Conservation (phyloP, 1,140 invertebrate species). For the Zaprionus capensis region DNA sequence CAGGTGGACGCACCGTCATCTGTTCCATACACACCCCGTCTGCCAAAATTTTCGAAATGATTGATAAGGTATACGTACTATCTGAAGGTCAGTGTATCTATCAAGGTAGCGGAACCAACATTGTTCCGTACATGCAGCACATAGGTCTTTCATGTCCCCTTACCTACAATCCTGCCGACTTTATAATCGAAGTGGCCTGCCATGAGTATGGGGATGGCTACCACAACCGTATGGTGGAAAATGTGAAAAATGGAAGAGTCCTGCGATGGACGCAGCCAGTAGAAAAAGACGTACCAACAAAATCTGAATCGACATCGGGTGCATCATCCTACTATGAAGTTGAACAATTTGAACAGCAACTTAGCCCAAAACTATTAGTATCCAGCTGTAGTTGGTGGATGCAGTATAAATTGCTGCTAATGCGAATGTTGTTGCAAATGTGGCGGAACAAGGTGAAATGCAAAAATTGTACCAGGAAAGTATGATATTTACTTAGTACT, state of each 20-base stretch:
- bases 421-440: constrained; percentile 89
- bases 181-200: constrained; percentile 91
- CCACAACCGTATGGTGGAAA: constrained; percentile 87
- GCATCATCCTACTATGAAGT: constrained; percentile 76
- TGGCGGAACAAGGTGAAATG: constrained; percentile 88
- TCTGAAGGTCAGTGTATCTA: constrained; percentile 90
- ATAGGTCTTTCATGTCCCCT: constrained; percentile 89
- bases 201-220: constrained; percentile 89
- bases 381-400: constrained; percentile 86
- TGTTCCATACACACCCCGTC: constrained; percentile 97
- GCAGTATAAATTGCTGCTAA: constrained; percentile 88
- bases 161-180: constrained; percentile 93
- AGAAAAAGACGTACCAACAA: constrained; percentile 55
- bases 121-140: constrained; percentile 89
- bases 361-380: constrained; percentile 85
- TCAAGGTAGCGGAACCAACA: constrained; percentile 87
- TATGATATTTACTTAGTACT: not conserved
- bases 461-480: not conserved
- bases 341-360: constrained; percentile 79
- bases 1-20: constrained; percentile 93
- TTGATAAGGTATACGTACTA: constrained; percentile 91
- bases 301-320: constrained; percentile 76
- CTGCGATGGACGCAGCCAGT: constrained; percentile 84
- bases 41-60: constrained; percentile 90
- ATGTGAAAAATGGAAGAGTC: constrained; percentile 87